A percentile compares a stretch with the other conserved stretches of the same genome.
phyloP scores from a whole-genome alignment of 2,113 vertebrate genomes.

The Corythornis madagascariensis region DNA sequence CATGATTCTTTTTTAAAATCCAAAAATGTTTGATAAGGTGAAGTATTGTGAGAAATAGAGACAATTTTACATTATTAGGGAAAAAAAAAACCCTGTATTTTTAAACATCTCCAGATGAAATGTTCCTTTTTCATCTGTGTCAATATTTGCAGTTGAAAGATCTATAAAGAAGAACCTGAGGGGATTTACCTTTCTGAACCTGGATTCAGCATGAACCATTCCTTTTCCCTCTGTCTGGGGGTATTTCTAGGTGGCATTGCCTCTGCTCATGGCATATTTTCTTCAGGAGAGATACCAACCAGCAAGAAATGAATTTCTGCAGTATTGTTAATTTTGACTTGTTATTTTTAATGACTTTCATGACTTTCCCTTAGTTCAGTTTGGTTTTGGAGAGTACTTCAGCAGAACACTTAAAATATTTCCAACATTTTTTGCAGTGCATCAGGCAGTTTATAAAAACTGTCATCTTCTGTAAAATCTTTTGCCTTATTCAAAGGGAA shows the following conservation, averaged over 20 bases:
- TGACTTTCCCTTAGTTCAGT: not conserved
- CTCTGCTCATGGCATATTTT: not conserved
- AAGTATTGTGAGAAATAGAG: not conserved
- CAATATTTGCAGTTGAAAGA: not conserved
- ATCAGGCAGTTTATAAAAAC: conserved; percentile 30
- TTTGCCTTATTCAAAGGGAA: conserved; percentile 42
- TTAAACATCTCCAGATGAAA: not conserved
- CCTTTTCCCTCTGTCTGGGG: not conserved
- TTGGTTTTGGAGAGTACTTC: not conserved
- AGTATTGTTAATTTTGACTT: not conserved
- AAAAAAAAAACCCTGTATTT: not conserved
- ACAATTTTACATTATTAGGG: not conserved
- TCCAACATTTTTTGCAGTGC: not conserved
- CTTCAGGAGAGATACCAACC: not conserved
- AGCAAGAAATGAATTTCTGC: not conserved
- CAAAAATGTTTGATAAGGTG: not conserved
- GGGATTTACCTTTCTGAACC: not conserved
- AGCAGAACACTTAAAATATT: not conserved
- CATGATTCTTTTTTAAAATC: not conserved
- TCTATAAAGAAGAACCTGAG: not conserved
- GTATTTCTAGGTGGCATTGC: not conserved
- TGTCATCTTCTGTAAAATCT: conserved; percentile 27
- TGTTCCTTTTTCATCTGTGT: not conserved
- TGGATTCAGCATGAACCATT: not conserved
- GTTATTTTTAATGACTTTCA: not conserved